phyloP scores from a whole-genome alignment of 2,888 invertebrate species.

The Sepioteuthis lessoniana region DNA sequence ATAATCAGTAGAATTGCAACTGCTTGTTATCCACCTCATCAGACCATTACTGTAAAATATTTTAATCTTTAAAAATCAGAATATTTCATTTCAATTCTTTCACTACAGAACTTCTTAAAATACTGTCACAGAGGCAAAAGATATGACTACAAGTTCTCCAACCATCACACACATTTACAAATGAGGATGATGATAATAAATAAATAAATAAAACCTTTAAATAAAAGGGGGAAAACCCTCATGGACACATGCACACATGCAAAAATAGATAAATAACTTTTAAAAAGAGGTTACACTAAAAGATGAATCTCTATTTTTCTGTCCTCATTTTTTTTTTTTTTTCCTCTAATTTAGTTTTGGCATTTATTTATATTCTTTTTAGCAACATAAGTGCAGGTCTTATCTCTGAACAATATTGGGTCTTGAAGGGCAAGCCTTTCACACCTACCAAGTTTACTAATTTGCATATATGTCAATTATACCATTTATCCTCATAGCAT shows the following conservation, averaged over 20 bases:
- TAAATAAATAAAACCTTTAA: no score
- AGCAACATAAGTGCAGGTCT: not conserved
- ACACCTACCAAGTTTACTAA: not conserved
- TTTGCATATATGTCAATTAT: not conserved
- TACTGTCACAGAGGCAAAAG: not conserved
- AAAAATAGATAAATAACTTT: no score
- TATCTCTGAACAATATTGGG: not conserved
- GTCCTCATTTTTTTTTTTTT: not conserved
- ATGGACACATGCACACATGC: no score
- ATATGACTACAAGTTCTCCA: no score
- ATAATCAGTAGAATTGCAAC: not conserved
- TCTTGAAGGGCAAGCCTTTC: not conserved
- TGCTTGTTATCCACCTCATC: not conserved
- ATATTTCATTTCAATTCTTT: not conserved
- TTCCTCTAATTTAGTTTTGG: not conserved
- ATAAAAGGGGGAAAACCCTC: no score
- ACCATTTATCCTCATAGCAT: not conserved
- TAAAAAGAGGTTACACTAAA: not conserved
- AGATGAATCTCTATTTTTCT: not conserved
- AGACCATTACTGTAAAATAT: not conserved
- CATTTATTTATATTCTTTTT: not conserved
- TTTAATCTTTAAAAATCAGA: not conserved
- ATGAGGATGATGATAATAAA: no score
- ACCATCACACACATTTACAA: no score
- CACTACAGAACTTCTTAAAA: not conserved